Conservation (phyloP, 2,113 vertebrate genomes). For the Caranx melampygus region DNA sequence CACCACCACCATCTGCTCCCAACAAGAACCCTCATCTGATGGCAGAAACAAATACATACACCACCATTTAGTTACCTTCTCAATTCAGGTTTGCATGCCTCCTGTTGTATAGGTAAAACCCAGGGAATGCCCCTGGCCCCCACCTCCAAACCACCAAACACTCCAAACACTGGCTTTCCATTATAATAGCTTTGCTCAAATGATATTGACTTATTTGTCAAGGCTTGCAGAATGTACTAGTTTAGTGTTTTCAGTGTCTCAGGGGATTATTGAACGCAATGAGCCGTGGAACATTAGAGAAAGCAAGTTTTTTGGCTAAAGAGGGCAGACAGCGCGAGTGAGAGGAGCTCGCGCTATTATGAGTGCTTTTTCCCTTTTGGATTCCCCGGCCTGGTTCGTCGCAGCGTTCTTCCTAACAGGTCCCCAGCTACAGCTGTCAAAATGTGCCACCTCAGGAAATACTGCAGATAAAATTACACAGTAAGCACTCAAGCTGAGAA, state of each 20-base stretch:
- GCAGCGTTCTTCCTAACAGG: conserved; percentile 42
- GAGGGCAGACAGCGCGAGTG: not conserved
- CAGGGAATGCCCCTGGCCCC: no score
- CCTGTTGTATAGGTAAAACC: no score
- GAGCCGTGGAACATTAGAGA: conserved; percentile 43
- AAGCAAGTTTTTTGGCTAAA: conserved; percentile 56
- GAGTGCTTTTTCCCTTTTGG: conserved; percentile 9
- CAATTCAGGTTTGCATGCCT: no score
- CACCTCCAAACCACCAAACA: no score
- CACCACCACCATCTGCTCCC: no score
- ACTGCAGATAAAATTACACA: conserved; percentile 70
- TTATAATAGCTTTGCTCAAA: conserved; percentile 18
- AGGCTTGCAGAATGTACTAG: conserved; percentile 37
- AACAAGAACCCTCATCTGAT: no score
- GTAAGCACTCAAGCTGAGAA: conserved; percentile 51
- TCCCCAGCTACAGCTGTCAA: conserved; percentile 48
- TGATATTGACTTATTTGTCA: conserved; percentile 42
- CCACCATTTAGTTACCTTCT: no score
- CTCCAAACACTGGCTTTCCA: not conserved
- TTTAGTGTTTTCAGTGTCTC: conserved; percentile 15
- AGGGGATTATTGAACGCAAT: conserved; percentile 40
- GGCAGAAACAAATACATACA: no score
- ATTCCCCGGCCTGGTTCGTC: conserved; percentile 36
- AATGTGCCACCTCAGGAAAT: conserved; percentile 78
- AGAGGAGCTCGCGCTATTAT: conserved; percentile 8